phyloP scores from a whole-genome alignment of 1,140 invertebrate species.

The Coptotermes formosanus region DNA sequence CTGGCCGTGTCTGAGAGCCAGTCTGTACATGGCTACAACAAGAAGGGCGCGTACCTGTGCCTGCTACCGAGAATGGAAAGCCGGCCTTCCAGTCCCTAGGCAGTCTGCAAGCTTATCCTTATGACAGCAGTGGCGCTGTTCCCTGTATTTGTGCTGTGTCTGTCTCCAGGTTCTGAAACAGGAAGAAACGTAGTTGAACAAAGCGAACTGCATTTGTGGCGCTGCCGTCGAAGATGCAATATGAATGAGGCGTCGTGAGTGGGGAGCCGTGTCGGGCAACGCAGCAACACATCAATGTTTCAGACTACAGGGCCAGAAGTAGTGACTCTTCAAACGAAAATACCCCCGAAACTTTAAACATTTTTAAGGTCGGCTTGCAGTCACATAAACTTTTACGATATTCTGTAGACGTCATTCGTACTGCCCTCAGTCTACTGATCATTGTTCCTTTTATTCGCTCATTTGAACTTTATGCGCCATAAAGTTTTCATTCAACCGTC shows the following conservation, averaged over 20 bases:
- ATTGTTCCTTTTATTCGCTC: slow-evolving; percentile 15
- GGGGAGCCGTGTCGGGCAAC: neutral
- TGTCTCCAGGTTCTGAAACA: neutral
- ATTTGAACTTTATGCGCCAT: neutral
- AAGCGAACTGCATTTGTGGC: neutral
- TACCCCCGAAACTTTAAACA: neutral
- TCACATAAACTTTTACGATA: slow-evolving; percentile 1
- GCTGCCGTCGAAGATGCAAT: neutral
- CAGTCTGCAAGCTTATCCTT: too few relatives aligned
- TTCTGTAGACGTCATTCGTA: neutral
- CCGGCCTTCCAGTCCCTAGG: too few relatives aligned
- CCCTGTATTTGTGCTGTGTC: too few relatives aligned
- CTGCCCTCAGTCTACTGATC: neutral
- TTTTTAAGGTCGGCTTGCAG: neutral
- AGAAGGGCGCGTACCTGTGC: too few relatives aligned
- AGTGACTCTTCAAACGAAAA: neutral
- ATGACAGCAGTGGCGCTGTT: too few relatives aligned
- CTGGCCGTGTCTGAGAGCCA: too few relatives aligned
- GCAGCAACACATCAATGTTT: neutral
- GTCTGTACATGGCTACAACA: too few relatives aligned
- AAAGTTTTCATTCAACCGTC: neutral
- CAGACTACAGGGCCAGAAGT: neutral
- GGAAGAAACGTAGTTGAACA: neutral
- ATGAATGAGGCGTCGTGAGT: neutral
- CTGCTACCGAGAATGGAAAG: too few relatives aligned